Percentiles rank a stretch among this genome's conserved stretches.
Evolutionary conservation across 2,888 invertebrate genomes (phyloP).

Genomic region (Cephus sareptanus): DNA sequence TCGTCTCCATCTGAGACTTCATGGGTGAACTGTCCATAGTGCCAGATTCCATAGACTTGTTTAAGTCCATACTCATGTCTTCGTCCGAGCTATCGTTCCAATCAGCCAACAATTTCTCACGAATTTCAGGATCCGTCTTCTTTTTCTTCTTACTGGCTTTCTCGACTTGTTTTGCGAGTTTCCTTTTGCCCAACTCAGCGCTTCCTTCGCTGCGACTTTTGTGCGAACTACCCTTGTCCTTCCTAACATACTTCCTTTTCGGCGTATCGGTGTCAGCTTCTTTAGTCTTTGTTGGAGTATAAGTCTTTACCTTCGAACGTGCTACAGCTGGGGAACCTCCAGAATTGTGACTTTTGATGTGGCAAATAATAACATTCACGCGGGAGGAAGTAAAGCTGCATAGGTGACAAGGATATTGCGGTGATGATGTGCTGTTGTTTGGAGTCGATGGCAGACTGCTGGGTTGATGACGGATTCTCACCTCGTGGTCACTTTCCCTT

Average conservation of each 20-base stretch:
- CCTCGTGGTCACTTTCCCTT: conserved; percentile 70
- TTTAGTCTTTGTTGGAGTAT: conserved; percentile 40
- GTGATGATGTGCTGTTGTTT: conserved; percentile 39
- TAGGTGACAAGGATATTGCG: conserved; percentile 71
- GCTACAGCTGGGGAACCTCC: conserved; percentile 54
- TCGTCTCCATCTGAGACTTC: conserved; percentile 16
- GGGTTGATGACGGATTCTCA: conserved; percentile 73
- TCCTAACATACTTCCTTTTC: conserved; percentile 65
- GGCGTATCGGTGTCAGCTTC: conserved; percentile 35
- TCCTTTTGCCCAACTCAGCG: conserved; percentile 55
- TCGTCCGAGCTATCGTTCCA: conserved; percentile 78
- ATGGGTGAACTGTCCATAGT: conserved; percentile 22
- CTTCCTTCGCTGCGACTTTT: conserved; percentile 59
- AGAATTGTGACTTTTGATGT: conserved; percentile 77
- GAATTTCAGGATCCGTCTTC: conserved; percentile 74
- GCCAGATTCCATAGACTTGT: conserved; percentile 37
- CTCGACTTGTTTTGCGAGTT: conserved; percentile 51
- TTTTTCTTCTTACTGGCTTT: conserved; percentile 65
- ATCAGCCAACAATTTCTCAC: conserved; percentile 78
- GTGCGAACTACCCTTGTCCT: conserved; percentile 56
- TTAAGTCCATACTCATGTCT: conserved; percentile 50
- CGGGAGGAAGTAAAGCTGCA: conserved; percentile 76
- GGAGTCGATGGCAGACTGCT: conserved; percentile 49
- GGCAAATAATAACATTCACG: conserved; percentile 79
- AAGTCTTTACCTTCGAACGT: conserved; percentile 45